Base-by-base conservation (phyloP, 1,140 invertebrate genomes). In the Berghia stephanieae region DNA sequence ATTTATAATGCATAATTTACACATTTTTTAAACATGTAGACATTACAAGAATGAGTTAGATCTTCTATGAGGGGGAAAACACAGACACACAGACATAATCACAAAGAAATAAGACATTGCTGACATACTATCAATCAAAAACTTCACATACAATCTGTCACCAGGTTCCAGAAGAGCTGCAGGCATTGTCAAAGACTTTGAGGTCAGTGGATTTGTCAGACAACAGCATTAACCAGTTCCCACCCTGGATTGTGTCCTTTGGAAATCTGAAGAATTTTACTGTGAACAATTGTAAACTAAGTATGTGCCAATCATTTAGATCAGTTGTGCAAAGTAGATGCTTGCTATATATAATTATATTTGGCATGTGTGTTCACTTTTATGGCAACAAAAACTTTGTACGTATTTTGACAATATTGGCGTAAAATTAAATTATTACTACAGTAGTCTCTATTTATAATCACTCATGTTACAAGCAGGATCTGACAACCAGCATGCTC, bases 201-300 rank as follows among this genome's bases (percentile, higher is more conserved):
- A 92, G 97, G 79, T 98, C 94, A 36, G 90, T 98, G 72, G 97
- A 99, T 88, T 86, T 99, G 40, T 97, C 96, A 0, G 93, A 95
- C 75, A 99, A 99, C 89, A 95, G 94, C 89, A 94, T 99, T 81
- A 87, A 92, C 31, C 84, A 84, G 16, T 88, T 99, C 38, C 94
- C 96, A 0, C 90, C 93, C 18, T 92, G 94, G 80, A 93, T 99
- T 77, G 93, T 92, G 27, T 91, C 92, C n/a, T 96, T 98, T 83
- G 92, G 92, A 0, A 88, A 92, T 36, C 87, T 99, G 36, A 98
- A 96, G 87, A 94, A 95, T 81, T 89, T 99, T 0, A 95, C 95
- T 84, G 81, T 98, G 3, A 88, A 86, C 77, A 86, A 88, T 74
- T 92, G 93, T 82, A 88, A 84, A 80, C 80, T 92, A 44, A 84